Evolutionary conservation across 2,113 vertebrate genomes (phyloP), one percentile per base, ranked within the genome.

Genomic region (zebrafish (Danio rerio)): DNA sequence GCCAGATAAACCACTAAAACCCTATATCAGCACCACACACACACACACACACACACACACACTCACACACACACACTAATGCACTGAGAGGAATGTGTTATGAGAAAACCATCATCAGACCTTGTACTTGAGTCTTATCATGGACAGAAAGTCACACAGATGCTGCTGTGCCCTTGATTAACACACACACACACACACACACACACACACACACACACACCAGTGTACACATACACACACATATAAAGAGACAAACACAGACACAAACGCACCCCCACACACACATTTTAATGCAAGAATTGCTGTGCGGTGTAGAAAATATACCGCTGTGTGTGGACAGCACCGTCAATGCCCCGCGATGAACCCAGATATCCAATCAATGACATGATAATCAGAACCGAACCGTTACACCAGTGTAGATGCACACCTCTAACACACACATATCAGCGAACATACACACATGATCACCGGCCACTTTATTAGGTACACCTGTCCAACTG

Each of bases 81-180:
- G 10, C 42, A 72, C 88, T 78, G 0, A 2, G 78, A 55, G 81
- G 77, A 82, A 83, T 83, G 83, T 82, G 56, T 62, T 77, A 81
- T 75, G 70, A 90, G 84, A 90, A 85, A 90, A 81, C 84, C 78
- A 84, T 15, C 79, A 81, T 77, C 74, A 90, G 94, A 93, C 94
- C 95, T 96, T 96, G 95, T 91, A 92, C 91, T 86, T 75, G 82
- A 88, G 90, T 83, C 92, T 95, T 95, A 95, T 96, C 95, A 91
- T 84, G 76, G 81, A 84, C 83, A 85, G 82, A 85, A 84, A 92
- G 90, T 88, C 88, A 91, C 91, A 89, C 91, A 95, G 85, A 92
- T 90, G 88, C 89, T 87, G 84, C 87, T 80, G 45, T 69, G 86
- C 90, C 94, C 95, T 96, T 96, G 95, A 94, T 93, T 79, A 65